Base-by-base conservation (phyloP, 1,140 invertebrate genomes). In the Drosophila suzukii region DNA sequence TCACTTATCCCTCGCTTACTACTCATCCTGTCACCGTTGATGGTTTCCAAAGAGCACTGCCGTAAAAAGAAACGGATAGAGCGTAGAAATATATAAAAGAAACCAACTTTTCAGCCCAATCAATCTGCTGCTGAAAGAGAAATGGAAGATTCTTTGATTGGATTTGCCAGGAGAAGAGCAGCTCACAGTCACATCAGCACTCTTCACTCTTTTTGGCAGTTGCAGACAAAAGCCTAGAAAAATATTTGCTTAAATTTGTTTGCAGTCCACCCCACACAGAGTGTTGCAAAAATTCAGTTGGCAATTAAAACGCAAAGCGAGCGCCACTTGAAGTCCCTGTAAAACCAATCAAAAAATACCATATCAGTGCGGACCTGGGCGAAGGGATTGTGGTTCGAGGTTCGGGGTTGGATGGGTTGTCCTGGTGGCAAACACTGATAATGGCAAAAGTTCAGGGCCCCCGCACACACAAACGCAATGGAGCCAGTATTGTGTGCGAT, bases 291-390 rank as follows among this genome's bases (percentile, higher is more conserved):
- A 77, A 56, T 76, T 77, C 55, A 83, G 73, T 70, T 72, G 50
- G 79, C 83, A 86, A 83, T 88, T 82, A 79, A 86, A 86, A 83
- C 79, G 71, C 57, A 70, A 70, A 77, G 75, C 57, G 75, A 60
- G 70, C 51, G 57, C 75, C 74, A 61, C 65, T 77, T 61, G 56
- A 77, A 77, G 74, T 70, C 65, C 68, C 44, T 70, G 65, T 63
- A 82, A 86, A 86, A 86, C 79, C 83, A 86, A 86, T 86, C 83
- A 89, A 89, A 88, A 86, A 88, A 86, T 86, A 75, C 83, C 83
- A 88, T 74, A 50, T 58, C 75, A 70, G 53, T 76, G 66, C 78
- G 65, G 32, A 36, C 41, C 41, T 49, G 46, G 17, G 41, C 54
- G 49, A 67, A 67, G 61, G 41, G 39, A 59, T 41, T 62, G 24